Evolutionary conservation across 2,888 invertebrate species (phyloP).

Genomic region (Hymenopus coronatus): DNA sequence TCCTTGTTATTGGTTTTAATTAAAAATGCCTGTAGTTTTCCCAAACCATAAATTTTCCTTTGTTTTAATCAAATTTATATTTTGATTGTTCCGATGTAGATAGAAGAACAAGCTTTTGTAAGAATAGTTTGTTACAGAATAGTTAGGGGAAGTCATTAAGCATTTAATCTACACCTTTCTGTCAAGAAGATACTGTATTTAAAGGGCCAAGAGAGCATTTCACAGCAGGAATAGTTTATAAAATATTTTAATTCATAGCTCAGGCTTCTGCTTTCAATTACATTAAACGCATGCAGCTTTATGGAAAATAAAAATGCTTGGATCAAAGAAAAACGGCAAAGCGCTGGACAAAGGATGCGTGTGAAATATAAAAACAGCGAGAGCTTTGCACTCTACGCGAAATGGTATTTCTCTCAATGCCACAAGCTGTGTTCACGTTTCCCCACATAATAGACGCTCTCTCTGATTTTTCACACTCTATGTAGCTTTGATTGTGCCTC

Average conservation of each 20-base stretch:
- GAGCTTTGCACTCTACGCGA: neutral
- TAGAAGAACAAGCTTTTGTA: no score
- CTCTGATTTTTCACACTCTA: neutral
- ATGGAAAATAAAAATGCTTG: neutral
- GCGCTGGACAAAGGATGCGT: neutral
- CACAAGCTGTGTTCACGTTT: neutral
- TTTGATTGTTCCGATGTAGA: no score
- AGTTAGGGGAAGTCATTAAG: no score
- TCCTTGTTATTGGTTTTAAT: no score
- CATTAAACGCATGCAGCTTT: neutral
- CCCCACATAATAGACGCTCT: neutral
- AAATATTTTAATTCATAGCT: neutral
- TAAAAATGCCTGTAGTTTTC: no score
- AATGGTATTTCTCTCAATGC: neutral
- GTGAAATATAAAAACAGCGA: neutral
- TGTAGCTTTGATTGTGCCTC: neutral
- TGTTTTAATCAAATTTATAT: no score
- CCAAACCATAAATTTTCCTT: no score
- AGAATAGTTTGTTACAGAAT: no score
- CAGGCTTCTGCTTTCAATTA: neutral
- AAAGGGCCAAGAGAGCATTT: no score
- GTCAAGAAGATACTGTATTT: no score
- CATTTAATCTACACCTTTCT: no score
- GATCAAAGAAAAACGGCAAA: neutral
- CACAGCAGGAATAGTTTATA: neutral